Conservation (phyloP, 2,797 vertebrate species). For the Sebastes diaconus region DNA sequence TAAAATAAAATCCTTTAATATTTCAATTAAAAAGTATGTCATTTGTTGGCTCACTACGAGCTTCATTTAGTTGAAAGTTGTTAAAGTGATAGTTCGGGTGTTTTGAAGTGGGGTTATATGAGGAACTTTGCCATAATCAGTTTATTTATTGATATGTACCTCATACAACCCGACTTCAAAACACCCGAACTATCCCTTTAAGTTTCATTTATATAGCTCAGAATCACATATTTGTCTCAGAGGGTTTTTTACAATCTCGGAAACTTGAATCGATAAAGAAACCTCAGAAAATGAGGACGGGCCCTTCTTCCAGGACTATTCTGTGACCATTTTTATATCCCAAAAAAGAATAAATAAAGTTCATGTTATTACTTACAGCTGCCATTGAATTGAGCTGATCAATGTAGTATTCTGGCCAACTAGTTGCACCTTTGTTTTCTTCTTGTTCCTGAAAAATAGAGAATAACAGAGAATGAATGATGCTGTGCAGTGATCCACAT, state of each 20-base stretch:
- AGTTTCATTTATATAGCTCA: neutral
- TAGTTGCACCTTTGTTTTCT: conserved; percentile 98
- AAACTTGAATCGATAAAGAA: neutral
- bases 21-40: neutral
- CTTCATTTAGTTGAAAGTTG: neutral
- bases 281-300: neutral
- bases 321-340: neutral
- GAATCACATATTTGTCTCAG: neutral
- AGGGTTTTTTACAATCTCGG: neutral
- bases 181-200: neutral
- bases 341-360: neutral
- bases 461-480: neutral
- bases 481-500: neutral
- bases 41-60: neutral
- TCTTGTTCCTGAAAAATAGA: conserved; percentile 92
- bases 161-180: neutral
- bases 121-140: too few species aligned
- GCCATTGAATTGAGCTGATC: conserved; percentile 99
- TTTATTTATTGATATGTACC: too few species aligned
- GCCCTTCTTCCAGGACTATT: neutral
- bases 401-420: conserved; percentile 99
- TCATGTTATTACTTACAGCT: conserved; percentile 88
- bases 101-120: too few species aligned
- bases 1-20: neutral
- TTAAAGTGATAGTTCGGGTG: neutral